A percentile compares a stretch with the other conserved stretches of the same genome.
These are phyloP conservation scores for Stratiomys singularior DNA, from an alignment of 2,888 invertebrate genomes.

Conservation along the genomic window DNA sequence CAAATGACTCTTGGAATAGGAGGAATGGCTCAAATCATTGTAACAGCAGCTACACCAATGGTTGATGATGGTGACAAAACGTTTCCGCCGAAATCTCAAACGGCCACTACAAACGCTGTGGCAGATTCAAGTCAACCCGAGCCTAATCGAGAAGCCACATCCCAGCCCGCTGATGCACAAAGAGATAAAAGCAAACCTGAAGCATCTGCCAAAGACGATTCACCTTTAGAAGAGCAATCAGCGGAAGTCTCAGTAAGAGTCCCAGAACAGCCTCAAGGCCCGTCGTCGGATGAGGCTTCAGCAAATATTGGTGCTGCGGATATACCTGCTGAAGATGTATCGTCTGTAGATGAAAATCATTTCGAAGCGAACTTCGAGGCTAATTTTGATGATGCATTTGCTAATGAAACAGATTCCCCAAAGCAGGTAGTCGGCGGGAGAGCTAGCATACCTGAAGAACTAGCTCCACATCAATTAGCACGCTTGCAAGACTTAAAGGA, in stretches of 20 bases:
- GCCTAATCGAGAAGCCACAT: background rate
- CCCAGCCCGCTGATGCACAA: background rate
- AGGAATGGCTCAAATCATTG: slow-evolving; percentile 89
- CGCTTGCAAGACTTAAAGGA: slow-evolving; percentile 89
- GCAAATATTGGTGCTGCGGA: slow-evolving; percentile 44
- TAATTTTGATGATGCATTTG: slow-evolving; percentile 67
- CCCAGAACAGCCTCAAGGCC: slow-evolving; percentile 52
- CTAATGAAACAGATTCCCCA: slow-evolving; percentile 65
- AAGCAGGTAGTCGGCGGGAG: slow-evolving; percentile 80
- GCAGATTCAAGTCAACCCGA: background rate
- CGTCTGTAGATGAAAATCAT: slow-evolving; percentile 23
- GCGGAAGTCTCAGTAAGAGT: slow-evolving; percentile 8
- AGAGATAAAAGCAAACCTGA: background rate
- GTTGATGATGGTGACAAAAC: slow-evolving; percentile 84
- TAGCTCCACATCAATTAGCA: slow-evolving; percentile 88
- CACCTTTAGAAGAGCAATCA: background rate
- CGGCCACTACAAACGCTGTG: background rate
- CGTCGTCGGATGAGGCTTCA: slow-evolving; percentile 59
- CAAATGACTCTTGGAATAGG: slow-evolving; percentile 71
- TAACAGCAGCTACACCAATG: slow-evolving; percentile 94
- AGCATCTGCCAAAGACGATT: background rate
- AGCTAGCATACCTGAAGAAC: slow-evolving; percentile 87
- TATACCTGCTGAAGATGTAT: background rate
- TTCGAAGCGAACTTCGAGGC: slow-evolving; percentile 65
- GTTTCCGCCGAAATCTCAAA: slow-evolving; percentile 73